These are phyloP conservation scores for Nemoura dubitans DNA, from an alignment of 2,888 invertebrate genomes.

Conservation along the genomic window DNA sequence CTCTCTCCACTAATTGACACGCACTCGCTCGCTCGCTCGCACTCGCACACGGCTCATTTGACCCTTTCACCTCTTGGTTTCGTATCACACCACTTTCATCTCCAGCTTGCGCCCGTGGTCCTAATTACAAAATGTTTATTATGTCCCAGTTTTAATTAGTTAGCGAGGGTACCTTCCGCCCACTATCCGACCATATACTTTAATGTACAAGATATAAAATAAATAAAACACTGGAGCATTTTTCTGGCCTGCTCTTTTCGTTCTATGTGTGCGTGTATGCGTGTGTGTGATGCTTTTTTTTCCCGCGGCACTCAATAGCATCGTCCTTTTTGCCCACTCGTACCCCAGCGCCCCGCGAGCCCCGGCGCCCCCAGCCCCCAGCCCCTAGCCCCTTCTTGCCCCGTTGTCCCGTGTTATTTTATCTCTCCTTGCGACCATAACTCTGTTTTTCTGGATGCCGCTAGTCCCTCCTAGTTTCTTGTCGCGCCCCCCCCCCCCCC, in stretches of 20 bases:
- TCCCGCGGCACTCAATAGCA: neutral
- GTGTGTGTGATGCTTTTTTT: neutral
- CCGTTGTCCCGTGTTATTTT: conserved; percentile 50
- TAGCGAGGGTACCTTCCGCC: neutral
- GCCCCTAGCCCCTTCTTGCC: conserved; percentile 57
- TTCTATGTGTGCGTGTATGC: neutral
- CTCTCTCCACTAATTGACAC: no score
- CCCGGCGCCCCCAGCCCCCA: conserved; percentile 49
- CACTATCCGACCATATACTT: conserved; percentile 24
- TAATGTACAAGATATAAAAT: conserved; percentile 37
- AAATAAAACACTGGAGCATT: conserved; percentile 17
- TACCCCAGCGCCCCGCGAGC: conserved; percentile 30
- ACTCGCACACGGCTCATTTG: no score
- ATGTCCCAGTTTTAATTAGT: neutral
- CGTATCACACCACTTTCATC: no score
- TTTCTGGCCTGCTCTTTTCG: conserved; percentile 1
- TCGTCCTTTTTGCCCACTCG: neutral
- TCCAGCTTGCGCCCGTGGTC: no score
- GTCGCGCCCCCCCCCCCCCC: conserved; percentile 23
- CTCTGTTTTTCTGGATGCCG: conserved; percentile 29
- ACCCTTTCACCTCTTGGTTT: no score
- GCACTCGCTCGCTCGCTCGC: no score
- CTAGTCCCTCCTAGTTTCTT: conserved; percentile 29
- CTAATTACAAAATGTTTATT: neutral
- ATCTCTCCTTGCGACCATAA: conserved; percentile 24